Percentiles rank a stretch among this genome's conserved stretches.
Conservation (phyloP, 1,140 invertebrate species). For the Tetramorium simillimum region DNA sequence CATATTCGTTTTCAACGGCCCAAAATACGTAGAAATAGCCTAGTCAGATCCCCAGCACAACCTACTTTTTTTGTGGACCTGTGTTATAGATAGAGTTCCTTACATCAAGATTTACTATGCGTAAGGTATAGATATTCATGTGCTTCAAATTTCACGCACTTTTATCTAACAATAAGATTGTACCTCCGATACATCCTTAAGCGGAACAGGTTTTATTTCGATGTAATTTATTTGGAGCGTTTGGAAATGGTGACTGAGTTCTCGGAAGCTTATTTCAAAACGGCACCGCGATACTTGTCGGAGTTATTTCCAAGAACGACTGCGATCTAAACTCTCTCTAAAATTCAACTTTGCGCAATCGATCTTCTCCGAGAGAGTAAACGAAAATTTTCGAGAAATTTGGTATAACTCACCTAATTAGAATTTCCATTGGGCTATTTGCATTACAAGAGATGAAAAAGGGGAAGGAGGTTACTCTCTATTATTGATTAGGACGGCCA, state of each 20-base stretch:
- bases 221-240: not conserved
- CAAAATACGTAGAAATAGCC: too few species aligned
- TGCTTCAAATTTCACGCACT: too few species aligned
- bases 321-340: not conserved
- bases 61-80: too few species aligned
- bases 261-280: not conserved
- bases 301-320: not conserved
- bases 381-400: not conserved
- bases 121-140: too few species aligned
- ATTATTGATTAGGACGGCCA: not conserved
- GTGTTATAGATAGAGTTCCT: too few species aligned
- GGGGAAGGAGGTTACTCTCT: not conserved
- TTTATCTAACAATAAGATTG: too few species aligned
- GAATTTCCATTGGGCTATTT: slow-evolving; percentile 27
- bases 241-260: not conserved
- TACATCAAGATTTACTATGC: too few species aligned
- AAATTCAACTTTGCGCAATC: not conserved
- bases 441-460: not conserved
- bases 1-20: too few species aligned
- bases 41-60: too few species aligned
- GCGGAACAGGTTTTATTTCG: not conserved
- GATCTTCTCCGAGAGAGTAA: not conserved
- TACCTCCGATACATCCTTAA: too few species aligned
- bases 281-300: not conserved
- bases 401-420: slow-evolving; percentile 1